phyloP scores from a whole-genome alignment of 1,140 invertebrate species.

The Trichomalopsis sarcophagae region DNA sequence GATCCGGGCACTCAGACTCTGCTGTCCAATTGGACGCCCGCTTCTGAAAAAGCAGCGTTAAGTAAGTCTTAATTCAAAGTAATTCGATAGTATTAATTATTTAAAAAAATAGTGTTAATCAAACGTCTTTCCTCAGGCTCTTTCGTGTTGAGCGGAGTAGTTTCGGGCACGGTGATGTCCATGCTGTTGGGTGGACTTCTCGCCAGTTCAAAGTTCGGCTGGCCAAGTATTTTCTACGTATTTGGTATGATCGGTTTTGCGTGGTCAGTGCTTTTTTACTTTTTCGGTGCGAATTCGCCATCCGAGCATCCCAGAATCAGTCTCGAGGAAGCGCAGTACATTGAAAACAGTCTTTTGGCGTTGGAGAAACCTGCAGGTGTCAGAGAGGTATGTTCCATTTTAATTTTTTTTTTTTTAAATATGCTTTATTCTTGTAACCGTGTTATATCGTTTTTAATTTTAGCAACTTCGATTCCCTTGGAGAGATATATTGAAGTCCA shows the following conservation, averaged over 20 bases:
- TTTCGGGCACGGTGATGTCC: not conserved
- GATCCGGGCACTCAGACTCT: not conserved
- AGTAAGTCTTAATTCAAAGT: not conserved
- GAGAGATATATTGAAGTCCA: not conserved
- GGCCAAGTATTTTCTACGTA: slow-evolving; percentile 20
- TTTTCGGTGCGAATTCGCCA: not conserved
- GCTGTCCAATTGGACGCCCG: not conserved
- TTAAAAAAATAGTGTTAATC: not conserved
- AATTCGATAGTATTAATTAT: not conserved
- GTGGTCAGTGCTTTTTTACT: not conserved
- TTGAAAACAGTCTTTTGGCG: not conserved
- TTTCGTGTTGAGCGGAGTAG: not conserved
- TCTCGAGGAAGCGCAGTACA: not conserved
- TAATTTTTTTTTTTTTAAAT: not conserved
- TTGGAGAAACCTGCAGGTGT: not conserved
- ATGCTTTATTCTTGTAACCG: not conserved
- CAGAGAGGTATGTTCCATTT: not conserved
- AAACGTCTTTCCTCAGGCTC: not conserved
- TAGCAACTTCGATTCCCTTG: not conserved
- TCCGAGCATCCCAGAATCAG: slow-evolving; percentile 1
- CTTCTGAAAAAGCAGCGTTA: not conserved
- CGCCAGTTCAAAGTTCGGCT: not conserved
- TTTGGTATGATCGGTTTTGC: not conserved
- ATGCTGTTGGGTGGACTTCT: not conserved
- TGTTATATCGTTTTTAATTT: not conserved